Percentiles rank a stretch among this genome's conserved stretches.
phyloP scores from a whole-genome alignment of 2,797 vertebrate species.

The Coccyzus lansbergi region DNA sequence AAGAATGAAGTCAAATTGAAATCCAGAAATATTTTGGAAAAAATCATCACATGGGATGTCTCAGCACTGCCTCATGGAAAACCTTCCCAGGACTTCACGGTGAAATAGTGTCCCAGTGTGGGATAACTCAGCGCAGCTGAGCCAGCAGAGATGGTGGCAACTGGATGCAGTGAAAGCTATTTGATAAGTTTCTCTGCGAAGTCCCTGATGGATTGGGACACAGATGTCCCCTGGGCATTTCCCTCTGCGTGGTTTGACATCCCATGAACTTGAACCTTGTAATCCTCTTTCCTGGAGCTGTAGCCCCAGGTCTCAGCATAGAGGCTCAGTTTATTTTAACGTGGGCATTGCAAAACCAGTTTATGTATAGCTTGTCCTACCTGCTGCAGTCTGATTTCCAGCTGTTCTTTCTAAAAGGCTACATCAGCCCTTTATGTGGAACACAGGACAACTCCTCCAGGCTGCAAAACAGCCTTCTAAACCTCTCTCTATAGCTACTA shows the following conservation, averaged over 20 bases:
- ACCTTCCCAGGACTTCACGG: neutral
- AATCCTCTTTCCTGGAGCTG: neutral
- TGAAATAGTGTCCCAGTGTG: neutral
- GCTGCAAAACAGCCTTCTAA: neutral
- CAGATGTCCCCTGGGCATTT: accelerated
- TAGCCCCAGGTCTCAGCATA: neutral
- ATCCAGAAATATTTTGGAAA: accelerated
- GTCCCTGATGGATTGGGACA: accelerated
- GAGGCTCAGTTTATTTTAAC: neutral
- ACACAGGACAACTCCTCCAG: neutral
- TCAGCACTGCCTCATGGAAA: neutral
- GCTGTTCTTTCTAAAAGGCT: neutral
- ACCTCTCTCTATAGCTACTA: neutral
- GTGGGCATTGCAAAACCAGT: neutral
- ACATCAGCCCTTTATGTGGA: neutral
- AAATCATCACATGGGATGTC: neutral
- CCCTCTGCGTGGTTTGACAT: neutral
- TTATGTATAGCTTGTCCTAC: neutral
- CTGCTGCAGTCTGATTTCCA: neutral
- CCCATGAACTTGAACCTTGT: neutral
- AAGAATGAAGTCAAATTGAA: neutral
- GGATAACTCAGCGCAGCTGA: neutral
- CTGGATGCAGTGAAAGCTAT: neutral
- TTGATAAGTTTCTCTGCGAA: neutral
- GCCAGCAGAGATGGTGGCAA: accelerated